phyloP scores from a whole-genome alignment of 2,113 vertebrate species.

The Brienomyrus longianalis region DNA sequence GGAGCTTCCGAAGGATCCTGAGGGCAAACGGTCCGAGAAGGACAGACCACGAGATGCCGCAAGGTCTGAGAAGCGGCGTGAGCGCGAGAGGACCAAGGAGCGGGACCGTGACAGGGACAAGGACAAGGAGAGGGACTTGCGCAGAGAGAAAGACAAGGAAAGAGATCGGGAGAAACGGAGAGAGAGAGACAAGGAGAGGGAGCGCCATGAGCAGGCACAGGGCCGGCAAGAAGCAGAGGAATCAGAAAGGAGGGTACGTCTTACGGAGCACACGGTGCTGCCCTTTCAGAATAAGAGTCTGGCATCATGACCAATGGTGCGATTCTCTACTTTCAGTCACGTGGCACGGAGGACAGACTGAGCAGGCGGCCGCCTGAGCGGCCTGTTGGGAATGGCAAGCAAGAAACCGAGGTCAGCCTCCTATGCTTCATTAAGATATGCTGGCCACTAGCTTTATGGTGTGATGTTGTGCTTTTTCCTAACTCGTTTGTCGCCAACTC shows the following conservation, averaged over 20 bases:
- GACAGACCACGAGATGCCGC: slow-evolving; percentile 52
- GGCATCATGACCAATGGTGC: neutral
- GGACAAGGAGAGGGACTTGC: slow-evolving; percentile 45
- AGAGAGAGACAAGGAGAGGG: slow-evolving; percentile 41
- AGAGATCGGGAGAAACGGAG: slow-evolving; percentile 39
- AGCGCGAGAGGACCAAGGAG: slow-evolving; percentile 54
- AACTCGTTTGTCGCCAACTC: neutral
- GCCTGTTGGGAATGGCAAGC: slow-evolving; percentile 42
- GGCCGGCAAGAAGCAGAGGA: slow-evolving; percentile 37
- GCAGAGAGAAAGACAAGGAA: slow-evolving; percentile 30
- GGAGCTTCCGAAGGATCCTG: slow-evolving; percentile 57
- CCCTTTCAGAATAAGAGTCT: slow-evolving; percentile 24
- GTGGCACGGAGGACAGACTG: slow-evolving; percentile 40
- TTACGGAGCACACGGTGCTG: neutral
- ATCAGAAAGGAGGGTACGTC: slow-evolving; percentile 57
- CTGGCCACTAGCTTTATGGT: neutral
- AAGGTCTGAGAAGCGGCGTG: slow-evolving; percentile 38
- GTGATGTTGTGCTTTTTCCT: neutral
- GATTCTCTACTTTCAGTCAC: slow-evolving; percentile 34
- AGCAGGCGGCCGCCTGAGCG: slow-evolving; percentile 38
- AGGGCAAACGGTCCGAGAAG: slow-evolving; percentile 52
- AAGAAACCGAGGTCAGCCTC: slow-evolving; percentile 42
- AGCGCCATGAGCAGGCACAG: slow-evolving; percentile 28
- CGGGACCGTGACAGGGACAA: slow-evolving; percentile 47
- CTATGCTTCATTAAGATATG: neutral